phyloP scores from a whole-genome alignment of 2,113 vertebrate genomes.

The Ondatra zibethicus region DNA sequence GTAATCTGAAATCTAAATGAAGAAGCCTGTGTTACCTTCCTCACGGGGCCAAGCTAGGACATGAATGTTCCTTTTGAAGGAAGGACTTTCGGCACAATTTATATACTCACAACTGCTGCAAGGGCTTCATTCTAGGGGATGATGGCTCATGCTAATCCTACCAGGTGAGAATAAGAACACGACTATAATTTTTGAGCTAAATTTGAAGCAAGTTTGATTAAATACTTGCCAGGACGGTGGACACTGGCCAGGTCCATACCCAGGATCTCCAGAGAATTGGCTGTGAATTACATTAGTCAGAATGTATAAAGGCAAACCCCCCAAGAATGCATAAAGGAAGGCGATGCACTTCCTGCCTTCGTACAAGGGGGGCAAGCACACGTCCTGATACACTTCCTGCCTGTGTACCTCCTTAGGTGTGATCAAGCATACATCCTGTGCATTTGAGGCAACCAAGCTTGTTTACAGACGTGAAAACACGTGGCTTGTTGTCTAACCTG shows the following conservation, averaged over 20 bases:
- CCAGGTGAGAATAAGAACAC: background rate
- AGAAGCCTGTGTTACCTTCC: background rate
- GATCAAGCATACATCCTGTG: background rate
- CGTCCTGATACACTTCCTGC: background rate
- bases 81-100: background rate
- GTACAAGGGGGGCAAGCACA: background rate
- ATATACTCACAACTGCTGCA: background rate
- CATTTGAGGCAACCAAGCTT: background rate
- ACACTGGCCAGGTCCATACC: background rate
- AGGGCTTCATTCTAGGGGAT: background rate
- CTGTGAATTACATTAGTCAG: background rate
- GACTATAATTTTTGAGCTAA: background rate
- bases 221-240: background rate
- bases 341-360: background rate
- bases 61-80: background rate
- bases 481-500: background rate
- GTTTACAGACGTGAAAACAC: background rate
- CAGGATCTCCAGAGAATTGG: background rate
- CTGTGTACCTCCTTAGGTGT: background rate
- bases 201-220: background rate
- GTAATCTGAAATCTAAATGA: background rate
- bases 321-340: background rate
- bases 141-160: background rate
- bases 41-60: background rate
- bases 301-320: background rate